Conservation (phyloP, 2,888 invertebrate genomes). For the Lithophane semibrunnea region DNA sequence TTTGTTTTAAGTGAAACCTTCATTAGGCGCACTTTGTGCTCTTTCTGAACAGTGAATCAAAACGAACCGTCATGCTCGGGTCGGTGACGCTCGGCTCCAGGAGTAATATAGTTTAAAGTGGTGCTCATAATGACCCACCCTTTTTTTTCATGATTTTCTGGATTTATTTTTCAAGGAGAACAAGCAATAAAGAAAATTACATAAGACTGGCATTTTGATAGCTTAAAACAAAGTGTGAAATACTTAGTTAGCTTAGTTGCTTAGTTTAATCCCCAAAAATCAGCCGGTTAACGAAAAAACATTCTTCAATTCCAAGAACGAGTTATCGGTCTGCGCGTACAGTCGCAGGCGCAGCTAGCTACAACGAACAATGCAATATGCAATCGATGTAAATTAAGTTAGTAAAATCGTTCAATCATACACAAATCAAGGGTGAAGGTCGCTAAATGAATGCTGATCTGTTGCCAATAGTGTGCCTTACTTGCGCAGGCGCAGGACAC, state of each 20-base stretch:
- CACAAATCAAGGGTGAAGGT: conserved; percentile 17
- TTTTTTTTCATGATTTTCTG: too few species aligned
- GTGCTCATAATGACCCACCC: too few species aligned
- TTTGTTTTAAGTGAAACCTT: too few species aligned
- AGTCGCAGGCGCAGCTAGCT: not conserved
- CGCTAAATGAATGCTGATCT: not conserved
- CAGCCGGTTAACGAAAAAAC: not conserved
- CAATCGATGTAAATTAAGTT: conserved; percentile 11
- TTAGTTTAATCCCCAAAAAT: not conserved
- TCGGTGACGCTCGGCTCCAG: too few species aligned
- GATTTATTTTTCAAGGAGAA: not conserved
- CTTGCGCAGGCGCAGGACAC: not conserved
- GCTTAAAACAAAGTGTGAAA: not conserved
- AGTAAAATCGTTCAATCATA: not conserved
- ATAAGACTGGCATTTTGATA: not conserved
- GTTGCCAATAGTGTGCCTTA: not conserved
- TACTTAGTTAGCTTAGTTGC: too few species aligned
- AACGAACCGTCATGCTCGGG: too few species aligned
- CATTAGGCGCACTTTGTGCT: too few species aligned
- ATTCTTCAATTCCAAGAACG: not conserved
- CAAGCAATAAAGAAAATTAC: too few species aligned
- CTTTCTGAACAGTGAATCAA: too few species aligned
- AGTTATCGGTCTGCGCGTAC: too few species aligned
- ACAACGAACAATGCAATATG: not conserved
- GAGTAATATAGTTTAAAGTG: too few species aligned